A percentile compares a stretch with the other conserved stretches of the same genome.
Evolutionary conservation across 2,888 invertebrate genomes (phyloP).

Genomic region (Caenorhabditis drosophilae): DNA sequence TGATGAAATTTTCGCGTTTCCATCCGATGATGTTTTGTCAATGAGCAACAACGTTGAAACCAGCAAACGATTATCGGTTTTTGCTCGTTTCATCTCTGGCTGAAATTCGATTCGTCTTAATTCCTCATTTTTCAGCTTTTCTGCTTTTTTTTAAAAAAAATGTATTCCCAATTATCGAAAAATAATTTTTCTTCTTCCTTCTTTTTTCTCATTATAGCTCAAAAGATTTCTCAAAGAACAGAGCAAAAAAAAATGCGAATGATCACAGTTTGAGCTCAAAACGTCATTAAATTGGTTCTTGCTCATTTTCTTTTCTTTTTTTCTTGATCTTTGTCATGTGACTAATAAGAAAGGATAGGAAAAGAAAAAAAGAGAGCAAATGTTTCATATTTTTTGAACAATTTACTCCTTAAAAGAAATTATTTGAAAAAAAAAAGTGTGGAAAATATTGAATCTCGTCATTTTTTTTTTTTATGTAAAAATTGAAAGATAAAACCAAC

Average conservation of each 20-base stretch:
- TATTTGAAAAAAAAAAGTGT: no score
- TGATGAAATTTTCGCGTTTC: slow-evolving; percentile 35
- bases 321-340: not conserved
- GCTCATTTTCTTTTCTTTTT: not conserved
- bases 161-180: no score
- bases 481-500: no score
- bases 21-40: slow-evolving; percentile 47
- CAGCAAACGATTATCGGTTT: slow-evolving; percentile 45
- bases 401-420: no score
- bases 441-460: no score
- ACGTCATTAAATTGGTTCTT: not conserved
- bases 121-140: no score
- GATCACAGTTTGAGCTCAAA: slow-evolving; percentile 4
- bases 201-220: no score
- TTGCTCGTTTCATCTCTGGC: slow-evolving; percentile 39
- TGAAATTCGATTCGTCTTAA: slow-evolving; percentile 25
- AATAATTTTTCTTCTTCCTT: no score
- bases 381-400: not conserved
- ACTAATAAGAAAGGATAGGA: not conserved
- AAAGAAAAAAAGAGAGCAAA: not conserved
- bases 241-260: not conserved
- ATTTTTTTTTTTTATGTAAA: no score
- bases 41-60: slow-evolving; percentile 46
- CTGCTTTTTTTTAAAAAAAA: no score
- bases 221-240: no score